Conservation (phyloP, 2,888 invertebrate species). For the Rugalucina vietnamica region DNA sequence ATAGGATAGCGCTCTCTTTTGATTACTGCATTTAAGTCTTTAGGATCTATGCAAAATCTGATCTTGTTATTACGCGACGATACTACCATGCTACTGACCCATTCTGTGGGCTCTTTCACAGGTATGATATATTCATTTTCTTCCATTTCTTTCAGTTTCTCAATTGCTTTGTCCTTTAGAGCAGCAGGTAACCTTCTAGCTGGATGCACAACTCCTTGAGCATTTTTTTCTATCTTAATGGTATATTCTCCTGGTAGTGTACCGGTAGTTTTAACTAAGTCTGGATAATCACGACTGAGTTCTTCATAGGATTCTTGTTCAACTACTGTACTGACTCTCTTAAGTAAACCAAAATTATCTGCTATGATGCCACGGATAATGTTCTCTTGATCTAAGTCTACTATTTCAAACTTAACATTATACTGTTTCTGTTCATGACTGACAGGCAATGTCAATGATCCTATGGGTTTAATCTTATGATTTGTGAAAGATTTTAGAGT, state of each 20-base stretch:
- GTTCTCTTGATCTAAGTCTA: constrained; percentile 21
- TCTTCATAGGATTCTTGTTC: not conserved
- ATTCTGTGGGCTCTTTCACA: constrained; percentile 60
- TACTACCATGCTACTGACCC: constrained; percentile 65
- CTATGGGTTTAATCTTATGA: constrained; percentile 33
- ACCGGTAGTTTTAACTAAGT: not conserved
- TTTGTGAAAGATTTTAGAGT: constrained; percentile 40
- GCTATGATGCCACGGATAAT: constrained; percentile 26
- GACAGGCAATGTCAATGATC: not conserved
- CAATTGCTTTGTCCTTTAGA: constrained; percentile 28
- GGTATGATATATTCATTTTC: constrained; percentile 53
- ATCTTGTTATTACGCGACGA: constrained; percentile 48
- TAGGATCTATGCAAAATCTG: constrained; percentile 64
- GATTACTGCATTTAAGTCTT: constrained; percentile 61
- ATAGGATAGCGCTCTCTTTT: constrained; percentile 64
- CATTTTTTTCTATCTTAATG: not conserved
- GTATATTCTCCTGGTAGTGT: not conserved
- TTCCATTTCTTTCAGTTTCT: constrained; percentile 65
- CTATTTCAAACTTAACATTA: constrained; percentile 28
- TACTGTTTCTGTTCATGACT: constrained; percentile 16
- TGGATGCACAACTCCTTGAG: constrained; percentile 27
- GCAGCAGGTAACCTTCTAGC: constrained; percentile 46
- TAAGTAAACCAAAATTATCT: constrained; percentile 25
- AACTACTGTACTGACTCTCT: not conserved
- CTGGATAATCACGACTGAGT: not conserved